phyloP scores from a whole-genome alignment of 2,888 invertebrate species.

The Andrena bicolor region DNA sequence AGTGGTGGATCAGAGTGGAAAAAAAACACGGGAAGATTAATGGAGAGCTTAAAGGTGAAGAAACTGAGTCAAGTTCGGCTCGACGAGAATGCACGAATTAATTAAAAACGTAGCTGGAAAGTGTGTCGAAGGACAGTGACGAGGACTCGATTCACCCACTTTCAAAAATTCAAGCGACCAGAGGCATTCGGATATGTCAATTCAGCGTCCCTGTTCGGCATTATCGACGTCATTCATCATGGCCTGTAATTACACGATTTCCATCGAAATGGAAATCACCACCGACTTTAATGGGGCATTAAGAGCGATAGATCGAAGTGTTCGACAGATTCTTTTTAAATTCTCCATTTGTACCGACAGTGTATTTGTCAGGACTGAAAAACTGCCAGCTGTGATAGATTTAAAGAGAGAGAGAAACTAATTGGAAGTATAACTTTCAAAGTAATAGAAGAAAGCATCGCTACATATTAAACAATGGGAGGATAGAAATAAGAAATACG shows the following conservation, averaged over 20 bases:
- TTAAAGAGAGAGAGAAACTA: neutral
- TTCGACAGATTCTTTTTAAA: slow-evolving; percentile 14
- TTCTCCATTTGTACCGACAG: neutral
- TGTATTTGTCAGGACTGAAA: neutral
- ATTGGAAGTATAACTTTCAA: neutral
- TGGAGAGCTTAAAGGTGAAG: slow-evolving; percentile 51
- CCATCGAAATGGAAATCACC: slow-evolving; percentile 60
- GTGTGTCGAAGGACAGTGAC: neutral
- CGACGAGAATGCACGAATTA: neutral
- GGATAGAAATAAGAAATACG: neutral
- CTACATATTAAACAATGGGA: neutral
- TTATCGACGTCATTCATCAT: slow-evolving; percentile 59
- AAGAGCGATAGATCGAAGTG: slow-evolving; percentile 50
- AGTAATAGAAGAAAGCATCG: neutral
- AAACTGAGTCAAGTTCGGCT: slow-evolving; percentile 6
- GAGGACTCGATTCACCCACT: slow-evolving; percentile 4
- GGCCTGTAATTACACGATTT: slow-evolving; percentile 56
- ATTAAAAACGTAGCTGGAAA: neutral
- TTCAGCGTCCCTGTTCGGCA: slow-evolving; percentile 22
- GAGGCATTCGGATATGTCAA: neutral
- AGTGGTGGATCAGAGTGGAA: neutral
- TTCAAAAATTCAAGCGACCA: slow-evolving; percentile 24
- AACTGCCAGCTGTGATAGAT: neutral
- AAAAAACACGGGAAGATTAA: slow-evolving; percentile 28
- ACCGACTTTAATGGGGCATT: slow-evolving; percentile 51